Percentiles rank a stretch among this genome's conserved stretches.
phyloP scores from a whole-genome alignment of 2,797 vertebrate genomes.

The Epinephelus coioides region DNA sequence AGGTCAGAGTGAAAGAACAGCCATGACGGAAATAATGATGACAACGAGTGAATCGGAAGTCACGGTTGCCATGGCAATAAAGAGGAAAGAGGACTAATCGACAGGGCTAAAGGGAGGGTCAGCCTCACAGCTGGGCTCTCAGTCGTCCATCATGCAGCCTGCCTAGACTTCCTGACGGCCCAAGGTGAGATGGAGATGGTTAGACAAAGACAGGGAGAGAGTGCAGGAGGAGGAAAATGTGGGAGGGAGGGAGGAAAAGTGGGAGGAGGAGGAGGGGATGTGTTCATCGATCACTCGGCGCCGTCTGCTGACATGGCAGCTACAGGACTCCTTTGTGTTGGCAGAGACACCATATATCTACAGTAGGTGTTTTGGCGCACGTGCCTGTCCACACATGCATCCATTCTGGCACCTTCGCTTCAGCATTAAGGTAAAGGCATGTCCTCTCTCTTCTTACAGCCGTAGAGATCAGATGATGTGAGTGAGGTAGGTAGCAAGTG shows the following conservation, averaged over 20 bases:
- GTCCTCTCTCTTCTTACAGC: conserved; percentile 21
- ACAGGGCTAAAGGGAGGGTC: conserved; percentile 25
- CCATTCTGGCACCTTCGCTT: background rate
- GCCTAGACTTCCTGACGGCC: conserved; percentile 36
- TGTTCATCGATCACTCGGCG: conserved; percentile 55
- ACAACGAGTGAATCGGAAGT: conserved; percentile 16
- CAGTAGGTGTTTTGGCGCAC: conserved; percentile 43
- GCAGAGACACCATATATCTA: conserved; percentile 39
- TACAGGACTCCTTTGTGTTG: conserved; percentile 53
- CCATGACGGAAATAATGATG: conserved; percentile 51
- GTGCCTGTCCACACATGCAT: conserved; percentile 12
- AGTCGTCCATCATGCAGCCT: conserved; percentile 48
- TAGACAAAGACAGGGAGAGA: conserved; percentile 39
- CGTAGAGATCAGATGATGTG: background rate
- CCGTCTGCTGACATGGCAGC: conserved; percentile 69
- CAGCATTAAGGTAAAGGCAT: conserved; percentile 14
- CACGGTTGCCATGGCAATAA: conserved; percentile 53
- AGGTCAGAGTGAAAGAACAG: conserved; percentile 26
- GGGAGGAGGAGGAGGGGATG: conserved; percentile 25
- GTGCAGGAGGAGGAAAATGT: conserved; percentile 15
- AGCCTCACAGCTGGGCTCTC: conserved; percentile 29
- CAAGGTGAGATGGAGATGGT: conserved; percentile 60
- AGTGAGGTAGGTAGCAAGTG: conserved; percentile 4
- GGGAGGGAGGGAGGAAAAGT: conserved; percentile 19
- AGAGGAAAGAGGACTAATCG: conserved; percentile 36